Evolutionary conservation across 2,113 vertebrate genomes (phyloP).

Genomic region (Bagarius yarrelli): DNA sequence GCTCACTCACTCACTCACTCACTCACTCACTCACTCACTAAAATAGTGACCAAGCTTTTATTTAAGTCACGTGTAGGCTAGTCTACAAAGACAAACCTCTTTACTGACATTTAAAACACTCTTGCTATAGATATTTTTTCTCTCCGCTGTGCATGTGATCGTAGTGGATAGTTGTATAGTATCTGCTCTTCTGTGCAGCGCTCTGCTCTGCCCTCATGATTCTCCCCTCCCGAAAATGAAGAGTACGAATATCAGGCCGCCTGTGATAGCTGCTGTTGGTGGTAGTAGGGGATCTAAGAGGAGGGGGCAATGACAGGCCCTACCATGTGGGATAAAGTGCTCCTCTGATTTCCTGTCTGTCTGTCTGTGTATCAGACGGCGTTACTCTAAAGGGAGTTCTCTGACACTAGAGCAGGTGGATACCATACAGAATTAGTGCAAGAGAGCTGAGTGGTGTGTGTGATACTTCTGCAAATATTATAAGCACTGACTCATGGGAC

Average conservation of each 20-base stretch:
- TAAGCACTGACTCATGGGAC: constrained; percentile 39
- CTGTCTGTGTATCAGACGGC: constrained; percentile 42
- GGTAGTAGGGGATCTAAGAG: constrained; percentile 52
- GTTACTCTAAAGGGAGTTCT: constrained; percentile 51
- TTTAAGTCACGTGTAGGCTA: constrained; percentile 30
- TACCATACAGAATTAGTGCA: constrained; percentile 50
- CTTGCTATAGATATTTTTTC: constrained; percentile 20
- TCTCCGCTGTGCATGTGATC: constrained; percentile 28
- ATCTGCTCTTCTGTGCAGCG: constrained; percentile 43
- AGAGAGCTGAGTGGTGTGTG: constrained; percentile 5
- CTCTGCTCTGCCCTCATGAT: constrained; percentile 38
- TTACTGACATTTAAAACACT: constrained; percentile 41
- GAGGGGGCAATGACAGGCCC: constrained; percentile 59
- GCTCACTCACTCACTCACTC: no score
- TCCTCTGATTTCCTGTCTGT: constrained; percentile 33
- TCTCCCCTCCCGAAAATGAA: constrained; percentile 40
- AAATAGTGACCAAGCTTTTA: constrained; percentile 20
- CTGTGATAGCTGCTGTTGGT: constrained; percentile 54
- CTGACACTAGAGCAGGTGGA: constrained; percentile 45
- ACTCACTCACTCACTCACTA: neutral
- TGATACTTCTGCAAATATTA: constrained; percentile 53
- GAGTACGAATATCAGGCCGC: constrained; percentile 50
- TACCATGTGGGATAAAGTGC: constrained; percentile 53
- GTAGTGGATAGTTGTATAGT: constrained; percentile 29
- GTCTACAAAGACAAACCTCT: constrained; percentile 46